Conservation (phyloP, 2,888 invertebrate genomes). For the Aporophyla nigra region DNA sequence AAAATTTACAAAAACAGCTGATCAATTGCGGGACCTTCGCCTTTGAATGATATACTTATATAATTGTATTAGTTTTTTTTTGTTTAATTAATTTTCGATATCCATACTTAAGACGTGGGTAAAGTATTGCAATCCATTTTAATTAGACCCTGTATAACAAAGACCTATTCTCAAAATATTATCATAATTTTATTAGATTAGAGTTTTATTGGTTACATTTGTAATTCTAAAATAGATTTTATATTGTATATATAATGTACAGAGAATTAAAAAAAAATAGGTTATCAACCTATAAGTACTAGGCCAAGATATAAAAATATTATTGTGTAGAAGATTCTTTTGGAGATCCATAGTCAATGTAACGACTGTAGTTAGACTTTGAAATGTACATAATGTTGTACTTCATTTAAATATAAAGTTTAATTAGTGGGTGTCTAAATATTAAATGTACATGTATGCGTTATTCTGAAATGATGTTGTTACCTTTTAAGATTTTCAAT, state of each 20-base stretch:
- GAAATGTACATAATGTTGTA: constrained; percentile 53
- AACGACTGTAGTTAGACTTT: constrained; percentile 34
- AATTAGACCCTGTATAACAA: background rate
- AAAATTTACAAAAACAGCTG: too few species aligned
- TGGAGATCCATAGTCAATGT: constrained; percentile 34
- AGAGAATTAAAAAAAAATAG: constrained; percentile 43
- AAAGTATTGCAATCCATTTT: too few species aligned
- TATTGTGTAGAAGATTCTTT: constrained; percentile 49
- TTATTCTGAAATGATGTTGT: constrained; percentile 13
- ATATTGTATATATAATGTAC: constrained; percentile 66
- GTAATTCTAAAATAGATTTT: constrained; percentile 47
- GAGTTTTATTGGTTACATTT: constrained; percentile 40
- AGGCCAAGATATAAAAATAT: constrained; percentile 36
- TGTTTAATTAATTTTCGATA: too few species aligned
- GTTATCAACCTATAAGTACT: constrained; percentile 32
- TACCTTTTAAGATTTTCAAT: constrained; percentile 16
- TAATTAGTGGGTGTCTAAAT: constrained; percentile 55
- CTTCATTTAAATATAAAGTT: constrained; percentile 35
- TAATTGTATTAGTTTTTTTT: too few species aligned
- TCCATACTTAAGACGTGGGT: too few species aligned
- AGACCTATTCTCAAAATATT: background rate
- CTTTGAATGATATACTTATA: too few species aligned
- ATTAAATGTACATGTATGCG: constrained; percentile 21
- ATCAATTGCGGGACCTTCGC: too few species aligned
- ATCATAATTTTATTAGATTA: background rate